phyloP scores from a whole-genome alignment of 2,888 invertebrate species.

The Epiperipatus broadwayi region DNA sequence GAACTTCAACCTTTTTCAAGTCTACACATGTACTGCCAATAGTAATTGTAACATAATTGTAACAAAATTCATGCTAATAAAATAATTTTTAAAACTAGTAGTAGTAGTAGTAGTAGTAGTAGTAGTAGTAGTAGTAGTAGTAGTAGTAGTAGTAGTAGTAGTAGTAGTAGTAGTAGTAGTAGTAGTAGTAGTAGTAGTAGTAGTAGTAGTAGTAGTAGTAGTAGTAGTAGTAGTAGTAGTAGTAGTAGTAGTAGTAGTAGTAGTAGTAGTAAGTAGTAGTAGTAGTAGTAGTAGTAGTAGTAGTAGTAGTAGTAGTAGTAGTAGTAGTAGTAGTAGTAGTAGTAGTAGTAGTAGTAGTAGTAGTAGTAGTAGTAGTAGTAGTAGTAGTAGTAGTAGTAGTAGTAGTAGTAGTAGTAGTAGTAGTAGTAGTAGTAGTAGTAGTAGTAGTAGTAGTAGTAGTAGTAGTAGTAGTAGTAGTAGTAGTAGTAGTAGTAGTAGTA shows the following conservation, averaged over 20 bases:
- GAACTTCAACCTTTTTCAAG: no score
- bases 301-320: slow-evolving; percentile 1
- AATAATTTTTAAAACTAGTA: no score
- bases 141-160: slow-evolving; percentile 3
- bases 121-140: slow-evolving; percentile 3
- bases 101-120: slow-evolving; percentile 3
- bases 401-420: no score
- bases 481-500: not conserved
- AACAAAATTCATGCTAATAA: no score
- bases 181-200: slow-evolving; percentile 3
- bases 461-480: slow-evolving; percentile 7
- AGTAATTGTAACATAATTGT: no score
- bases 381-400: slow-evolving; percentile 8
- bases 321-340: slow-evolving; percentile 8
- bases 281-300: not conserved
- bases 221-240: slow-evolving; percentile 3
- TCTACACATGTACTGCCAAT: no score
- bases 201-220: slow-evolving; percentile 3
- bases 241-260: slow-evolving; percentile 3
- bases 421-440: not conserved
- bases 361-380: slow-evolving; percentile 8
- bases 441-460: not conserved
- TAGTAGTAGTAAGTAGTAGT: no score
- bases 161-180: slow-evolving; percentile 3
- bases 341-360: slow-evolving; percentile 8